Evolutionary conservation across 2,888 invertebrate genomes (phyloP).

Genomic region (Sarcophaga carnaria): DNA sequence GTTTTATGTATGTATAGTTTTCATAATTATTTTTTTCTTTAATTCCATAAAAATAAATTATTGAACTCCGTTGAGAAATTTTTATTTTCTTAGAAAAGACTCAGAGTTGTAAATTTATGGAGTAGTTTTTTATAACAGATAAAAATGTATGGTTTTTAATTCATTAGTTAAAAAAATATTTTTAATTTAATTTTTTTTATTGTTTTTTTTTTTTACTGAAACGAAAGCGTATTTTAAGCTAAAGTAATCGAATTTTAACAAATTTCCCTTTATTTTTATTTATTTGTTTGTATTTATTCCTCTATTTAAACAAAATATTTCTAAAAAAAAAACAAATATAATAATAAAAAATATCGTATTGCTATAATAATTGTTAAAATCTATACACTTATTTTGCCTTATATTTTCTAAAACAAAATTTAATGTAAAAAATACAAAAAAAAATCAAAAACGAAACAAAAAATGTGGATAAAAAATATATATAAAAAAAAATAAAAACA

Average conservation of each 20-base stretch:
- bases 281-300: conserved; percentile 53
- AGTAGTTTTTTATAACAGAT: neutral
- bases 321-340: conserved; percentile 42
- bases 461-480: conserved; percentile 10
- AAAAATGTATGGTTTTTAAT: neutral
- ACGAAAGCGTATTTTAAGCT: conserved; percentile 31
- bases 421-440: conserved; percentile 16
- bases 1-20: conserved; percentile 28
- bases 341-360: conserved; percentile 42
- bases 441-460: neutral
- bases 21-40: neutral
- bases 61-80: neutral
- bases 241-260: conserved; percentile 53
- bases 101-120: neutral
- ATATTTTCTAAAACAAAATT: conserved; percentile 49
- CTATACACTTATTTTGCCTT: conserved; percentile 13
- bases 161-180: neutral
- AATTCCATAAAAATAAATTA: conserved; percentile 1
- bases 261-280: conserved; percentile 54
- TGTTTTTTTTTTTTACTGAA: neutral
- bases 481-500: conserved; percentile 12
- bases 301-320: conserved; percentile 46
- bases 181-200: neutral
- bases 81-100: neutral
- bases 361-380: conserved; percentile 48